phyloP scores from a whole-genome alignment of 2,797 vertebrate genomes.

The Dipus sagitta region DNA sequence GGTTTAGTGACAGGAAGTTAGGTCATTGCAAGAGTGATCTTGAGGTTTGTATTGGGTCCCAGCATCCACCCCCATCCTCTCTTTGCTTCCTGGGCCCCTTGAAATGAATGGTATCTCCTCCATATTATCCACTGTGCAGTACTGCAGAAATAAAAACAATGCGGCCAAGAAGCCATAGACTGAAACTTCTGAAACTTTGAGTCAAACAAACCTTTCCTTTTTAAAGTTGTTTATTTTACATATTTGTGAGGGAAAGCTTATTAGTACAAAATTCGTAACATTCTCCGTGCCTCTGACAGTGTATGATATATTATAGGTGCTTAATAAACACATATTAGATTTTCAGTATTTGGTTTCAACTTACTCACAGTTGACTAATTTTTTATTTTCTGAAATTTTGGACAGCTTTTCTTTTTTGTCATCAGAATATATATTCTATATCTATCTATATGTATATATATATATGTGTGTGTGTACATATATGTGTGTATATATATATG shows the following conservation, averaged over 20 bases:
- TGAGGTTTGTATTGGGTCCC: background rate
- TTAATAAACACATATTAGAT: background rate
- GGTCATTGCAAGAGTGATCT: background rate
- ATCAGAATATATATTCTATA: background rate
- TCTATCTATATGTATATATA: too few relatives aligned
- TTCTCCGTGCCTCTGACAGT: background rate
- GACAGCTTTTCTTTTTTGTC: slow-evolving; percentile 25
- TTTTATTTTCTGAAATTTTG: background rate
- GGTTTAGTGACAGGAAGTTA: background rate
- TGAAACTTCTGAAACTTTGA: background rate
- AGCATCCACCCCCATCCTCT: too few relatives aligned
- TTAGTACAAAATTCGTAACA: background rate
- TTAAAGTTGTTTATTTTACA: background rate
- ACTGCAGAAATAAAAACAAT: background rate
- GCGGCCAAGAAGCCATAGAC: background rate
- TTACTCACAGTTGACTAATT: background rate
- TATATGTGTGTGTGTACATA: background rate
- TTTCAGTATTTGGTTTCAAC: background rate
- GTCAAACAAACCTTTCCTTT: background rate
- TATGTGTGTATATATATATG: too few relatives aligned
- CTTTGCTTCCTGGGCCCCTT: background rate
- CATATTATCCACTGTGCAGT: background rate
- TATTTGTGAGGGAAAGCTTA: background rate
- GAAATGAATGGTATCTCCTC: background rate
- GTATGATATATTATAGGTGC: background rate